Percentiles rank a stretch among this genome's conserved stretches.
These are phyloP conservation scores for Oeneis ivallda DNA, from an alignment of 2,888 invertebrate species.

Conservation along the genomic window DNA sequence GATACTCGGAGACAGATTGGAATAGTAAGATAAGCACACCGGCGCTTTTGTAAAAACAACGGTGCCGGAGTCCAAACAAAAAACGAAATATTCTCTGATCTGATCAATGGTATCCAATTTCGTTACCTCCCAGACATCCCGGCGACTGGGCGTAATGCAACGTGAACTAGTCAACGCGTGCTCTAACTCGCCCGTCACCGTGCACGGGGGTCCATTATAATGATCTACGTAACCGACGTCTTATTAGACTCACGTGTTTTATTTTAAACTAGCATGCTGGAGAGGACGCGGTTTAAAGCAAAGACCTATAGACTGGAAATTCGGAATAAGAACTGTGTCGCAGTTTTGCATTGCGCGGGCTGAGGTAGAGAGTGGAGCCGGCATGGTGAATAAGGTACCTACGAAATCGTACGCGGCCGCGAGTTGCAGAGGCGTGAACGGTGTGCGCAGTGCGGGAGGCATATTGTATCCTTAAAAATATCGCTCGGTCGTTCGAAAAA, in stretches of 20 bases:
- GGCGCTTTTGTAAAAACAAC: neutral
- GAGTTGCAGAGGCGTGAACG: too few relatives aligned
- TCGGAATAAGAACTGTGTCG: too few relatives aligned
- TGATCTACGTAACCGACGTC: neutral
- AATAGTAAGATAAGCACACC: neutral
- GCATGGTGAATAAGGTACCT: too few relatives aligned
- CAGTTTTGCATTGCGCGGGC: too few relatives aligned
- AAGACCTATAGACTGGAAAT: too few relatives aligned
- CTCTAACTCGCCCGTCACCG: conserved; percentile 1
- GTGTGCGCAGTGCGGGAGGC: too few relatives aligned
- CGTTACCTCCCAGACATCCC: conserved; percentile 52
- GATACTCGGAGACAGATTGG: too few relatives aligned
- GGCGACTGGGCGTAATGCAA: conserved; percentile 50
- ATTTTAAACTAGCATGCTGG: neutral
- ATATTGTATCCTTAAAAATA: too few relatives aligned
- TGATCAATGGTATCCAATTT: conserved; percentile 42
- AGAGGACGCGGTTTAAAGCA: neutral
- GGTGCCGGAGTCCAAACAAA: neutral
- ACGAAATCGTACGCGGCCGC: too few relatives aligned
- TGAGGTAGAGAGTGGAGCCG: too few relatives aligned
- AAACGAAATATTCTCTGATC: neutral
- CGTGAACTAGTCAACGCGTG: conserved; percentile 12
- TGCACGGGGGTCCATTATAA: conserved; percentile 8
- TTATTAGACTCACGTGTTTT: neutral
- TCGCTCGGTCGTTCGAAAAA: too few relatives aligned